Base-by-base conservation (phyloP, 2,888 invertebrate species). In the Thecophora atra region DNA sequence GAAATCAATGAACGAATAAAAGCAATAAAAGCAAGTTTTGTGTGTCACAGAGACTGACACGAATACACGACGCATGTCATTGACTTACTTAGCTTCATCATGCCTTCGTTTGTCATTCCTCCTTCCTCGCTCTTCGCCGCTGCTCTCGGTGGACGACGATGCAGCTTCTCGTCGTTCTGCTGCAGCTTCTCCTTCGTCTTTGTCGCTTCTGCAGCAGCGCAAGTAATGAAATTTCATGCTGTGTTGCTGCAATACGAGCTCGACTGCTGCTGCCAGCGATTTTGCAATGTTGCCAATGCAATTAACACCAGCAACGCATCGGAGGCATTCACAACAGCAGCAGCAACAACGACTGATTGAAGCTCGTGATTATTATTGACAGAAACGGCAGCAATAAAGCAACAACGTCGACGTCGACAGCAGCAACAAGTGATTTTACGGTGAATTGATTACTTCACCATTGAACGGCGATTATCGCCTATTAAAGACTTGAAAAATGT, bases 1-100 rank as follows among this genome's bases (percentile, higher is more conserved):
- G n/a, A 64, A 64, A 47, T 47, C 64, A 47, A 44, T 44, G 42
- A 28, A 60, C 26, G 44, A 21, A 19, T 28, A 5, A 26, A 64
- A 70, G 66, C 58, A 70, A 62, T 42, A 58, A 73, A 77, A 77
- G 72, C 72, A 74, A 77, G 70, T 71, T 73, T 73, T 72, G 75
- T 71, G 69, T 52, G 54, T 51, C 52, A 19, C 44, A n/a, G 47
- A 58, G 11, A 28, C 28, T 26, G 11, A 47, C 42, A 66, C 28
- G 21, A 37, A 26, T 54, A 54, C 15, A 51, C 51, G 21, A 58
- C 28, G 60, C 58, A 73, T 79, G 79, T 77, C 81, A 79, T 78
- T 79, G 79, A 78, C 81, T 78, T 76, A 80, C 79, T 76, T 78
- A 74, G 60, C 21, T 21, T 21, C 17, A 30, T 62, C 28, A 26